Base-by-base conservation (phyloP, 2,797 vertebrate species). In the Pipistrellus pipistrellus region DNA sequence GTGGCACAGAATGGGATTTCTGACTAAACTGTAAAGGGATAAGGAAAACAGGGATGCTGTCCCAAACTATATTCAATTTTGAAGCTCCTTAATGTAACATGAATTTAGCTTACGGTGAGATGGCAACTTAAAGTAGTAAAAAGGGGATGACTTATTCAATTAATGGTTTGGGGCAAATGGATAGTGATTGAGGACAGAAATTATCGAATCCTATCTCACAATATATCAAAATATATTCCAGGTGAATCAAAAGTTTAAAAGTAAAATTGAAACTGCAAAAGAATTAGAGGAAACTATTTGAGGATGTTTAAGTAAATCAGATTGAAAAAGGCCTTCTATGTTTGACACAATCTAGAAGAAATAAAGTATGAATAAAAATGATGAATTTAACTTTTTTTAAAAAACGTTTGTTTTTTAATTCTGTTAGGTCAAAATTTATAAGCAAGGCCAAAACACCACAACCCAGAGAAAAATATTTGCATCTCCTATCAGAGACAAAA, bases 31-130 rank as follows among this genome's bases (percentile, higher is more conserved):
- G 84, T 96, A 82, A 96, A 78, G 64, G 86, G 3, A 93, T 35
- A 96, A 96, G 95, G 82, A 94, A 91, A 95, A 57, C 10, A 90
- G 84, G 94, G 96, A 87, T 96, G 95, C 91, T 97, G 78, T 97
- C 96, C 94, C 96, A 97, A 96, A 96, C 72, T 23, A 88, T 97
- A 96, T 97, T 97, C 81, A 13, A 73, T 90, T 95, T 94, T 90
- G 80, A 80, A 76, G 91, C 59, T 85, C 91, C 95, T 92, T 38
- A 82, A 57, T 88, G 78, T 75, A 90, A 68, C 30, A 84, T 15
- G 71, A 62, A 81, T 51, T 89, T 85, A 76, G 68, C 66, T 6
- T 72, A 82, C 30, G 21, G 32, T 57, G 81, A 95, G 53, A 69
- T 76, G 59, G 35, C 71, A 93, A 77, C 73, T 91, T 55, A 48